Percentiles rank a stretch among this genome's conserved stretches.
Conservation (phyloP, 2,888 invertebrate genomes). For the Lydus trimaculatus region DNA sequence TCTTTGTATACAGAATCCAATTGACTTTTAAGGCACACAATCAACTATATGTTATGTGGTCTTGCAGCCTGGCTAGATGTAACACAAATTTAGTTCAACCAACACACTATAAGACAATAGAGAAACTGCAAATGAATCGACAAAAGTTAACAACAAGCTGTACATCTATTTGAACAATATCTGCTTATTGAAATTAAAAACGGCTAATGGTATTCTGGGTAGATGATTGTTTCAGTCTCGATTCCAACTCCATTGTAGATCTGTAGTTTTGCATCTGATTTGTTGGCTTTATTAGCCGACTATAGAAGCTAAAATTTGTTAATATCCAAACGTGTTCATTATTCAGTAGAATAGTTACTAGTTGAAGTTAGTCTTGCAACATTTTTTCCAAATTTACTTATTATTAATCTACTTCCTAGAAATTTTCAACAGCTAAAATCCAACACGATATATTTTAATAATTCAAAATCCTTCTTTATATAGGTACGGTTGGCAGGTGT, state of each 20-base stretch:
- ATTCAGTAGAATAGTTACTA: too few relatives aligned
- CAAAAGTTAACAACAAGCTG: background rate
- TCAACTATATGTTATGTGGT: background rate
- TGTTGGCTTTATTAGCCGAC: too few relatives aligned
- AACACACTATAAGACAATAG: background rate
- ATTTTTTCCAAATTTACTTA: background rate
- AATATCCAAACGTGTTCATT: too few relatives aligned
- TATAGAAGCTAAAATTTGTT: too few relatives aligned
- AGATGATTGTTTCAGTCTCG: too few relatives aligned
- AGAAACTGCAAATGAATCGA: background rate
- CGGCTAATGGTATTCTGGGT: too few relatives aligned
- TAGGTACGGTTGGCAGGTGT: background rate
- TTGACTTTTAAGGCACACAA: background rate
- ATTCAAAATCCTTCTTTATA: background rate
- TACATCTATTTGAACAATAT: too few relatives aligned
- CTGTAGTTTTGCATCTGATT: too few relatives aligned
- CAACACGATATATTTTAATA: background rate
- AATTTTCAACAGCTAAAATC: background rate
- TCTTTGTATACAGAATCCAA: conserved; percentile 1
- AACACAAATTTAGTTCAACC: background rate
- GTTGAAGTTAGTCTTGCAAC: too few relatives aligned
- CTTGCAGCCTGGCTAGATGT: background rate
- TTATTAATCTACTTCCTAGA: background rate
- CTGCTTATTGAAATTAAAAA: too few relatives aligned
- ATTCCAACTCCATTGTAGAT: too few relatives aligned